Percentiles rank a stretch among this genome's conserved stretches.
These are phyloP conservation scores for Melanotaenia maccullochi DNA, from an alignment of 2,797 vertebrate species.

Conservation along the genomic window DNA sequence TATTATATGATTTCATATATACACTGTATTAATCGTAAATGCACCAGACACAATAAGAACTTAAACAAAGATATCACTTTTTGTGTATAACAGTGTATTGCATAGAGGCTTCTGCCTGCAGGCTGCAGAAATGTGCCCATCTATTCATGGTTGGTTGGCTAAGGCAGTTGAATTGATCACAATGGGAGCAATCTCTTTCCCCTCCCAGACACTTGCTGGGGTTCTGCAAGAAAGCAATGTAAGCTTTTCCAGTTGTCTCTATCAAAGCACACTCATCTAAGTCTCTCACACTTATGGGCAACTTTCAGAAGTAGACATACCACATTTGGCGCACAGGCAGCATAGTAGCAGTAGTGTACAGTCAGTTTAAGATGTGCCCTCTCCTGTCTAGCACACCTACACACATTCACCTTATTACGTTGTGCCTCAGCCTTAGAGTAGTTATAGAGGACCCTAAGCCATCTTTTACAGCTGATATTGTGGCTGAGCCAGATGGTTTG, in stretches of 20 bases:
- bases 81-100: slow-evolving; percentile 10
- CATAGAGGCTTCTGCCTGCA: slow-evolving; percentile 26
- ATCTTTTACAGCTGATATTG: slow-evolving; percentile 71
- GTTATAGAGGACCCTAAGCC: slow-evolving; percentile 67
- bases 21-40: slow-evolving; percentile 28
- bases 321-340: slow-evolving; percentile 33
- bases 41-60: slow-evolving; percentile 15
- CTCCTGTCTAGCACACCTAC: slow-evolving; percentile 12
- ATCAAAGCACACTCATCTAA: slow-evolving; percentile 64
- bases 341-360: slow-evolving; percentile 35
- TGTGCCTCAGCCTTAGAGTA: slow-evolving; percentile 49
- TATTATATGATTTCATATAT: slow-evolving; percentile 4
- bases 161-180: slow-evolving; percentile 67
- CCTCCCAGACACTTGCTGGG: slow-evolving; percentile 60
- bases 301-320: slow-evolving; percentile 55
- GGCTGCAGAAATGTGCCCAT: slow-evolving; percentile 52
- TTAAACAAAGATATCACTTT: slow-evolving; percentile 21
- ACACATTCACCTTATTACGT: slow-evolving; percentile 56
- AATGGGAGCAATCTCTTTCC: slow-evolving; percentile 58
- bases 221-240: slow-evolving; percentile 39
- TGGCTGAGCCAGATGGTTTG: slow-evolving; percentile 56
- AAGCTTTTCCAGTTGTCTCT: slow-evolving; percentile 62
- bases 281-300: slow-evolving; percentile 48
- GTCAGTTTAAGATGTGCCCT: slow-evolving; percentile 43
- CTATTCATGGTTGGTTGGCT: slow-evolving; percentile 57